These are phyloP conservation scores for Coelogynopora nodosa DNA, from an alignment of 2,888 invertebrate genomes.

Conservation along the genomic window DNA sequence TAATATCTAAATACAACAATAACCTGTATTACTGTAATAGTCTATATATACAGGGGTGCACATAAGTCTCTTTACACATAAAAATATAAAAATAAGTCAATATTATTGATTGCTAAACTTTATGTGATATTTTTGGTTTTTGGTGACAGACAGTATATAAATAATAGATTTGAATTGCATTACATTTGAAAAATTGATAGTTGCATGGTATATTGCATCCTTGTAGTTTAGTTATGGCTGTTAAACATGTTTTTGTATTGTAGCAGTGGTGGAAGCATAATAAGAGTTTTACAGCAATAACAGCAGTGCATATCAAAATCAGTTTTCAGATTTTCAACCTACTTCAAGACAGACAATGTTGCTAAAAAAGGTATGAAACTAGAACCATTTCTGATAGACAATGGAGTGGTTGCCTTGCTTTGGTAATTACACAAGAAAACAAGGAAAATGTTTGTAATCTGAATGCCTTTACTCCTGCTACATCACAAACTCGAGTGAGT, in stretches of 20 bases:
- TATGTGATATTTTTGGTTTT: too few relatives aligned
- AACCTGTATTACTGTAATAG: too few relatives aligned
- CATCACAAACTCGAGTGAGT: neutral
- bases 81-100: too few relatives aligned
- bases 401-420: conserved; percentile 14
- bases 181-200: neutral
- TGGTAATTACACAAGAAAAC: conserved; percentile 24
- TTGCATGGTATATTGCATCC: neutral
- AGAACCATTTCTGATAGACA: neutral
- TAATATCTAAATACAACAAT: too few relatives aligned
- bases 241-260: neutral
- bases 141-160: too few relatives aligned
- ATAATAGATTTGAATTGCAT: neutral
- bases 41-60: too few relatives aligned
- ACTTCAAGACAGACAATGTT: conserved; percentile 22
- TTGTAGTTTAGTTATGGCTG: neutral
- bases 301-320: conserved; percentile 24
- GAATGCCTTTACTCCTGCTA: conserved; percentile 15
- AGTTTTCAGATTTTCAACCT: conserved; percentile 12
- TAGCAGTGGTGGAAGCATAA: neutral
- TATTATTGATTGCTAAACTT: too few relatives aligned
- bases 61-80: too few relatives aligned
- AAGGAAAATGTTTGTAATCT: conserved; percentile 7
- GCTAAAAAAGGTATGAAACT: conserved; percentile 9
- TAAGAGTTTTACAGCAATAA: neutral